Conservation (phyloP, 2,113 vertebrate species). For the Holacanthus passer region DNA sequence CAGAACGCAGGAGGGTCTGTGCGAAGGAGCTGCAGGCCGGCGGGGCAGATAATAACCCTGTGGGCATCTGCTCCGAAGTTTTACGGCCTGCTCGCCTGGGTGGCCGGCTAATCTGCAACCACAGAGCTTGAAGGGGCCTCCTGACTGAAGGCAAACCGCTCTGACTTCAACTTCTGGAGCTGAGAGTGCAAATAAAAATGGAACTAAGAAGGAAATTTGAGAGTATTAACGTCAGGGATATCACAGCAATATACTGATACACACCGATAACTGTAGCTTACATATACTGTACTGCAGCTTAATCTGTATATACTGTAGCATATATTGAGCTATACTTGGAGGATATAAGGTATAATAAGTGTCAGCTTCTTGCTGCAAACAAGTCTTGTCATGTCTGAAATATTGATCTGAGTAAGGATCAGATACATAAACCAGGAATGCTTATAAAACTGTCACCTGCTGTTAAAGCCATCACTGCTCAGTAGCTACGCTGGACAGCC, state of each 20-base stretch:
- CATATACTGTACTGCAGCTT: constrained; percentile 57
- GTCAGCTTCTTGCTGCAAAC: constrained; percentile 59
- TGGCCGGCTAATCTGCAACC: constrained; percentile 14
- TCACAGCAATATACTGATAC: constrained; percentile 44
- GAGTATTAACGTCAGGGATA: constrained; percentile 8
- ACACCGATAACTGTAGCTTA: constrained; percentile 57
- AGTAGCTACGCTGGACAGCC: background rate
- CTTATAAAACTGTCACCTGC: constrained; percentile 64
- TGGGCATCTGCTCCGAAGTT: constrained; percentile 4
- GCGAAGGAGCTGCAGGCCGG: constrained; percentile 13
- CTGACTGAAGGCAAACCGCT: constrained; percentile 28
- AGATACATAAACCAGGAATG: constrained; percentile 56
- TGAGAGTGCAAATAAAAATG: background rate
- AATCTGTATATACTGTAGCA: constrained; percentile 52
- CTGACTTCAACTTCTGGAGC: constrained; percentile 8
- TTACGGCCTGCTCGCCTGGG: constrained; percentile 2
- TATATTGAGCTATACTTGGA: constrained; percentile 56
- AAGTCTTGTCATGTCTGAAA: constrained; percentile 66
- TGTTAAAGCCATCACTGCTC: constrained; percentile 44
- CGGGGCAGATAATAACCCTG: constrained; percentile 7
- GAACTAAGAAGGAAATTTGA: background rate
- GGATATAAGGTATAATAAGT: constrained; percentile 53
- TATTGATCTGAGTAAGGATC: constrained; percentile 50
- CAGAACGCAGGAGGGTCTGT: constrained; percentile 35
- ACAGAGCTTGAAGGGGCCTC: constrained; percentile 2